phyloP scores from a whole-genome alignment of 2,888 invertebrate genomes.

The Diadromus collaris region DNA sequence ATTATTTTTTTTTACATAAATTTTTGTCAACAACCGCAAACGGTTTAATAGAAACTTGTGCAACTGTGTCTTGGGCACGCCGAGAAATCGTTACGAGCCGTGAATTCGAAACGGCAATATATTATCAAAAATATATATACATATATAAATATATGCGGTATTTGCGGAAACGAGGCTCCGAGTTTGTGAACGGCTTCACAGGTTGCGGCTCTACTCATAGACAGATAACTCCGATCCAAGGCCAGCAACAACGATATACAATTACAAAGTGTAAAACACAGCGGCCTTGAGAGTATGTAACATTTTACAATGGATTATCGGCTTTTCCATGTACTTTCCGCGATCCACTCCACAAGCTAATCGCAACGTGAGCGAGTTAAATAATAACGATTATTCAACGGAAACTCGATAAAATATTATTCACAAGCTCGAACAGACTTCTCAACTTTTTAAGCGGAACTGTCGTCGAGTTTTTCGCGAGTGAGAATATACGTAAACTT shows the following conservation, averaged over 20 bases:
- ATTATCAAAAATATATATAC: not conserved
- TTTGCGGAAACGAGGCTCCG: slow-evolving; percentile 13
- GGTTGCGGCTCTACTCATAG: not conserved
- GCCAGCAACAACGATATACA: slow-evolving; percentile 32
- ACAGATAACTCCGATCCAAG: slow-evolving; percentile 44
- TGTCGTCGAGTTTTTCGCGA: not conserved
- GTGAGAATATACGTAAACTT: not conserved
- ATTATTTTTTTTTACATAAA: not conserved
- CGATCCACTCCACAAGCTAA: not conserved
- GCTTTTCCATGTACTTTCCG: slow-evolving; percentile 8
- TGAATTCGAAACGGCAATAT: not conserved
- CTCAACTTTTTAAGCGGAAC: not conserved
- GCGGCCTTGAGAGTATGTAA: slow-evolving; percentile 29
- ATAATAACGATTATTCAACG: not conserved
- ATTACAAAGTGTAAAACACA: slow-evolving; percentile 30
- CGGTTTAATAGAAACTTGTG: not conserved
- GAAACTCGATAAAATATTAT: not conserved
- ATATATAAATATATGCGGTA: not conserved
- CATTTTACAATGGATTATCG: slow-evolving; percentile 12
- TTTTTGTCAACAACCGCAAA: not conserved
- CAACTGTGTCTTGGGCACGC: not conserved
- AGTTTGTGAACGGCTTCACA: slow-evolving; percentile 23
- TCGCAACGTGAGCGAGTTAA: slow-evolving; percentile 4
- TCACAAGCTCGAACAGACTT: not conserved
- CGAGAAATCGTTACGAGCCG: not conserved